Base-by-base conservation (phyloP, 1,140 invertebrate genomes). In the Heliconius eleuchia region DNA sequence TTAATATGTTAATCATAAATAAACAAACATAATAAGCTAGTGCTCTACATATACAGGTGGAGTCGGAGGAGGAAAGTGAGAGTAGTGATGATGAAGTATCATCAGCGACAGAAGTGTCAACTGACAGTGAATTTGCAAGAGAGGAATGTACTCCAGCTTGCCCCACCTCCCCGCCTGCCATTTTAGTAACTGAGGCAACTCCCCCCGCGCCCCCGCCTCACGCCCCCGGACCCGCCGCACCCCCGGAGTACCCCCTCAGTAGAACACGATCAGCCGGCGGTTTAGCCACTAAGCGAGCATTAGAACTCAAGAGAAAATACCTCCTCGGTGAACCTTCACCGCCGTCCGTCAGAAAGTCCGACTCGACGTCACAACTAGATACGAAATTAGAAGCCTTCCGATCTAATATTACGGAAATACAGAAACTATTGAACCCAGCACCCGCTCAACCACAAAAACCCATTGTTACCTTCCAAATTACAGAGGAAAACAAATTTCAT, bases 21-120 rank as follows among this genome's bases (percentile, higher is more conserved):
- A 57, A 27, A 13, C 11, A 27, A 66, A 30, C 30, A 30, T 66
- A 66, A 66, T 66, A 46, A 57, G 50, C 52, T 76, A 30, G 55
- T 57, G 7, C n/a, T 57, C 8, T 57, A 23, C 19, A 23, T 8
- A 39, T 34, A 46, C 75, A 94, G 91, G 96, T 97, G 89, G 97
- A 97, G 79, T 97, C 97, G 19, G 97, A 96, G 74, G 96, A 96
- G 46, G 91, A 92, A 70, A 96, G 96, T 71, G 96, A 96, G 39
- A 96, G 96, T 66, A 96, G 96, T 55, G 96, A 96, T 83, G 96
- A 96, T 85, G 96, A 96, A 82, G 96, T 97, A 77, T 97, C 98
- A 85, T 98, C 97, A 16, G 98, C 97, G 3, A 98, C 98, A 1
- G 98, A 98, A 95, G 98, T 98, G 80, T 98, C 97, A 71, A 98